Conservation (phyloP, 2,113 vertebrate genomes). For the Carlito syrichta region DNA sequence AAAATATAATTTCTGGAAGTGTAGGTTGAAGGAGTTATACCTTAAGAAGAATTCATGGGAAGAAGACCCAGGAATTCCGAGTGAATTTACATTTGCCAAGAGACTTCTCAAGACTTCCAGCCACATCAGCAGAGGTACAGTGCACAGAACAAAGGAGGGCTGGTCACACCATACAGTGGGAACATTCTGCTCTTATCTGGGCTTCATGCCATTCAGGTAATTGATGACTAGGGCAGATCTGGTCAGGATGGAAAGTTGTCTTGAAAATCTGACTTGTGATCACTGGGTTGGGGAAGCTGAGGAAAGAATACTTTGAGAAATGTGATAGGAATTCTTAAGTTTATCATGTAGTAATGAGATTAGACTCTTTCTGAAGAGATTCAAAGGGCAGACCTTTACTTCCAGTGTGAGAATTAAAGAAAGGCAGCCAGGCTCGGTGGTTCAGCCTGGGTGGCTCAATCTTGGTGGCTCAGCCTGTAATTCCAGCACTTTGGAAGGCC, state of each 20-base stretch:
- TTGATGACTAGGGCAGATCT: neutral
- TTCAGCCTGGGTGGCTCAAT: too few species aligned
- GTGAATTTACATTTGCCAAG: neutral
- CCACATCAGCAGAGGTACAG: neutral
- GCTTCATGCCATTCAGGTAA: neutral
- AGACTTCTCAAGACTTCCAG: neutral
- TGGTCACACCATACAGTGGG: neutral
- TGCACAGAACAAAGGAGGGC: neutral
- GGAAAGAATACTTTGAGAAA: conserved; percentile 39
- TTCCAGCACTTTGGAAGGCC: too few species aligned
- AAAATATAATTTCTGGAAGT: neutral
- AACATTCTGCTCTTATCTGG: neutral
- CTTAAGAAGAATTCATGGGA: neutral
- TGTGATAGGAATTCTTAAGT: conserved; percentile 20
- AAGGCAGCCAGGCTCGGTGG: too few species aligned
- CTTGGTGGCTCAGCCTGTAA: too few species aligned
- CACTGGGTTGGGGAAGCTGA: neutral
- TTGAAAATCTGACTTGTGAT: conserved; percentile 1
- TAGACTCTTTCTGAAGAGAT: neutral
- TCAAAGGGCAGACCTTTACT: conserved; percentile 24
- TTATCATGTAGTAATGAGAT: conserved; percentile 2
- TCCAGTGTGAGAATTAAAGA: conserved; percentile 8
- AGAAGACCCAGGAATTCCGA: neutral
- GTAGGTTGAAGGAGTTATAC: neutral
- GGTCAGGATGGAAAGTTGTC: conserved; percentile 2